These are phyloP conservation scores for Aleiodes alternator DNA, from an alignment of 2,888 invertebrate genomes.

Conservation along the genomic window DNA sequence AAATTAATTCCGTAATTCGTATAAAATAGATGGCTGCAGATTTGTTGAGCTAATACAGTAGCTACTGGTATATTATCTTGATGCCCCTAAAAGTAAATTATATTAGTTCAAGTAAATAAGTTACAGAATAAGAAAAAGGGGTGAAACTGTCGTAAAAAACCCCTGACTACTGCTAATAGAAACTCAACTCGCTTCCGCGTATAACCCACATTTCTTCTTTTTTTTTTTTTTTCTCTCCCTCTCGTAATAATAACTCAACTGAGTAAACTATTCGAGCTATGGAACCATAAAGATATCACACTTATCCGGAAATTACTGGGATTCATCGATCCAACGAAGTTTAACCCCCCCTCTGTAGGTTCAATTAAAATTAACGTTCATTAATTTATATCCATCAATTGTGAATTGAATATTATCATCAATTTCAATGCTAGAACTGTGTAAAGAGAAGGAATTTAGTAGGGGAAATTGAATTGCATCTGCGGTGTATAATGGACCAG, in stretches of 20 bases:
- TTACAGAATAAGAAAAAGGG: not conserved
- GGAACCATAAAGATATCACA: conserved; percentile 38
- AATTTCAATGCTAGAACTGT: not conserved
- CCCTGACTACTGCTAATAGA: not conserved
- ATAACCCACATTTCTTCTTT: not conserved
- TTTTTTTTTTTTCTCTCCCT: not conserved
- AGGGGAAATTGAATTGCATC: too few relatives aligned
- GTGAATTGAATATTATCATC: not conserved
- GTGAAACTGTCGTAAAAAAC: conserved; percentile 21
- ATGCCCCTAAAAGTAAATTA: conserved; percentile 61
- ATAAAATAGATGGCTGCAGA: conserved; percentile 83
- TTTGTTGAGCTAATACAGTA: conserved; percentile 80
- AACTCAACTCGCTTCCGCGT: conserved; percentile 13
- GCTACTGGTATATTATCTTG: conserved; percentile 73
- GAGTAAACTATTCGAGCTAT: conserved; percentile 37
- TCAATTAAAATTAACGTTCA: conserved; percentile 26
- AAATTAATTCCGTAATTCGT: conserved; percentile 92
- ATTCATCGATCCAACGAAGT: conserved; percentile 29
- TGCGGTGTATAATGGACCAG: too few relatives aligned
- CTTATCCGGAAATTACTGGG: conserved; percentile 30
- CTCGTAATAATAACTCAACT: conserved; percentile 29
- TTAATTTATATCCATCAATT: conserved; percentile 22
- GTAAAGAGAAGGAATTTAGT: not conserved
- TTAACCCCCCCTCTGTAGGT: conserved; percentile 2
- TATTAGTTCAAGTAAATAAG: conserved; percentile 47